These are phyloP conservation scores for Propithecus perrieri DNA, from an alignment of 2,797 vertebrate genomes.

Conservation along the genomic window DNA sequence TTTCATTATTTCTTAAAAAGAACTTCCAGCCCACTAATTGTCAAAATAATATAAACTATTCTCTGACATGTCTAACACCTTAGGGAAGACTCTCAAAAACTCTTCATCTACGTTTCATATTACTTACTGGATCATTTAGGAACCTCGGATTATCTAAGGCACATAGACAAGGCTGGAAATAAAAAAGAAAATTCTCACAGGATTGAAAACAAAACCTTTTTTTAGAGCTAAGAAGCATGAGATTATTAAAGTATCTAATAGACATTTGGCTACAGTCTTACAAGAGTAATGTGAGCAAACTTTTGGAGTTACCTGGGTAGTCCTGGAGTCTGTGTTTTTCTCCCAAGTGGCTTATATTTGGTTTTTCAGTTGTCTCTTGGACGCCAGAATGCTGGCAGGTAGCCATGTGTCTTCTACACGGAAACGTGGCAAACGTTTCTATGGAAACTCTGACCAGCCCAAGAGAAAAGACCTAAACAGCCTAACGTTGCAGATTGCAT, in stretches of 20 bases:
- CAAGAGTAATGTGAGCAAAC: neutral
- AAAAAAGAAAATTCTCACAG: neutral
- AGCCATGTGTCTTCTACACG: neutral
- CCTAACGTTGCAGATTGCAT: neutral
- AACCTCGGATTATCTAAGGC: neutral
- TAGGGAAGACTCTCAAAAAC: too few species aligned
- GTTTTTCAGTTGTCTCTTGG: neutral
- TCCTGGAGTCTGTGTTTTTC: neutral
- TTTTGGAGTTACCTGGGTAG: neutral
- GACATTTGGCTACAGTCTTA: neutral
- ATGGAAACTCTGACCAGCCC: neutral
- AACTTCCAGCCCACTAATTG: too few species aligned
- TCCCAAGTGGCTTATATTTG: neutral
- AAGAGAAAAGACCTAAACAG: neutral
- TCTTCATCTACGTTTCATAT: too few species aligned
- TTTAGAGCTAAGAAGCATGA: neutral
- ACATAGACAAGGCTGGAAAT: neutral
- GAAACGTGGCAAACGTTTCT: neutral
- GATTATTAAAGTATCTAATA: neutral
- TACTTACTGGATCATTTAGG: neutral
- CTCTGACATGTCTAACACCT: too few species aligned
- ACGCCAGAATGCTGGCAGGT: neutral
- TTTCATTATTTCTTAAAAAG: too few species aligned
- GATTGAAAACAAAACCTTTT: neutral
- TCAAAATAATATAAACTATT: too few species aligned